A percentile compares a stretch with the other conserved stretches of the same genome.
Conservation (phyloP, 2,888 invertebrate genomes). For the Morpho achilles region DNA sequence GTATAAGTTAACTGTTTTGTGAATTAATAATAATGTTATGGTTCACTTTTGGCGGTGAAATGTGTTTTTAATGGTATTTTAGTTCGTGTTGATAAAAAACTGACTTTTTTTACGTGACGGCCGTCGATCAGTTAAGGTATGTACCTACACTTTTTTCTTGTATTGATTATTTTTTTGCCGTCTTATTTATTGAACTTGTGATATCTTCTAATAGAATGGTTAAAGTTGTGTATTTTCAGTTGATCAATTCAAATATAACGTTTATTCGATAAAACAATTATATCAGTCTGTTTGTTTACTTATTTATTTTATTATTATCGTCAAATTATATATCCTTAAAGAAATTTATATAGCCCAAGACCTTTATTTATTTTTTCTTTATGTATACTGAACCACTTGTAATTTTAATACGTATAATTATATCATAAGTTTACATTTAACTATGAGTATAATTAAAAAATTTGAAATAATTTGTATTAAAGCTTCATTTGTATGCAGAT, state of each 20-base stretch:
- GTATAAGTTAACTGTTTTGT: constrained; percentile 18
- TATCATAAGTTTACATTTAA: no score
- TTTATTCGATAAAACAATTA: background rate
- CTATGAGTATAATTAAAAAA: no score
- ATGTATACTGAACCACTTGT: no score
- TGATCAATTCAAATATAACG: constrained; percentile 6
- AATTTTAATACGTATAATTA: no score
- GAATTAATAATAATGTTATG: constrained; percentile 14
- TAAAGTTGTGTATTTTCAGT: background rate
- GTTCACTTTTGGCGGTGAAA: constrained; percentile 21
- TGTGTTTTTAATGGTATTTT: constrained; percentile 47
- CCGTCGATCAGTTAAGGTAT: constrained; percentile 16
- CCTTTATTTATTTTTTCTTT: no score
- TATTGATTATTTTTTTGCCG: constrained; percentile 50
- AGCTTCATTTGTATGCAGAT: no score
- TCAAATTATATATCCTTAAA: no score
- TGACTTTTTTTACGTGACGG: constrained; percentile 23
- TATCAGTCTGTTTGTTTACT: no score
- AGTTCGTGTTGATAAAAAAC: constrained; percentile 42
- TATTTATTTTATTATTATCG: no score
- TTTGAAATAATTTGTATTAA: no score
- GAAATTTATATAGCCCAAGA: no score
- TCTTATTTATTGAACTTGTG: constrained; percentile 20
- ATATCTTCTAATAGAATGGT: background rate
- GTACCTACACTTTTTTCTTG: constrained; percentile 23